Conservation (phyloP, 1,140 invertebrate genomes). For the Heliconius congener region DNA sequence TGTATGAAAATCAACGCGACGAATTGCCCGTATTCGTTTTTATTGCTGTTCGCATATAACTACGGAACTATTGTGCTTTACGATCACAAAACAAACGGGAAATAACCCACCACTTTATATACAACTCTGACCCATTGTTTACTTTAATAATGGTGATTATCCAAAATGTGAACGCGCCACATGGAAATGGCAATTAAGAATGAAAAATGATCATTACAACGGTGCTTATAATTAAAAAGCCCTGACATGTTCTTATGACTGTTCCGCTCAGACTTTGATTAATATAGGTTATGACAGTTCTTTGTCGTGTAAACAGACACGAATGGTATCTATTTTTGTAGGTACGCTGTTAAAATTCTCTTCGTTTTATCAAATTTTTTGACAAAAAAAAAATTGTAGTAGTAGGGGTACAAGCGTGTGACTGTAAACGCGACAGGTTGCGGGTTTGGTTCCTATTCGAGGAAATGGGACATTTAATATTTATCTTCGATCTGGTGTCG, state of each 20-base stretch:
- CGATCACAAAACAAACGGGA: conserved; percentile 30
- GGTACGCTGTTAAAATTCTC: background rate
- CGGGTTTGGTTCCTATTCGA: no score
- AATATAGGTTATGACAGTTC: conserved; percentile 69
- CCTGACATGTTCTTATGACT: conserved; percentile 59
- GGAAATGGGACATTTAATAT: no score
- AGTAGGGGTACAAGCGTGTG: no score
- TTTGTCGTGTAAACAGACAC: conserved; percentile 41
- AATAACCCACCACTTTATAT: conserved; percentile 20
- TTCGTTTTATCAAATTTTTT: background rate
- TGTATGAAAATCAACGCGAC: conserved; percentile 59
- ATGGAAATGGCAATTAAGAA: conserved; percentile 75
- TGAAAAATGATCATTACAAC: conserved; percentile 78
- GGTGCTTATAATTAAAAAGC: conserved; percentile 75
- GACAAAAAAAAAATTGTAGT: background rate
- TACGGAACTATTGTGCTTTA: conserved; percentile 39
- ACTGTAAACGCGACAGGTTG: no score
- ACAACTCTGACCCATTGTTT: conserved; percentile 45
- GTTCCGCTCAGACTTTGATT: conserved; percentile 68
- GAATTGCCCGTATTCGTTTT: conserved; percentile 47
- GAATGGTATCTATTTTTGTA: conserved; percentile 30
- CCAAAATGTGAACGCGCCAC: conserved; percentile 54
- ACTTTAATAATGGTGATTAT: conserved; percentile 68
- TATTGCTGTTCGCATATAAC: conserved; percentile 55
- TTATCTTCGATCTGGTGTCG: no score